Evolutionary conservation across 2,113 vertebrate genomes (phyloP).

Genomic region (Heterotis niloticus): DNA sequence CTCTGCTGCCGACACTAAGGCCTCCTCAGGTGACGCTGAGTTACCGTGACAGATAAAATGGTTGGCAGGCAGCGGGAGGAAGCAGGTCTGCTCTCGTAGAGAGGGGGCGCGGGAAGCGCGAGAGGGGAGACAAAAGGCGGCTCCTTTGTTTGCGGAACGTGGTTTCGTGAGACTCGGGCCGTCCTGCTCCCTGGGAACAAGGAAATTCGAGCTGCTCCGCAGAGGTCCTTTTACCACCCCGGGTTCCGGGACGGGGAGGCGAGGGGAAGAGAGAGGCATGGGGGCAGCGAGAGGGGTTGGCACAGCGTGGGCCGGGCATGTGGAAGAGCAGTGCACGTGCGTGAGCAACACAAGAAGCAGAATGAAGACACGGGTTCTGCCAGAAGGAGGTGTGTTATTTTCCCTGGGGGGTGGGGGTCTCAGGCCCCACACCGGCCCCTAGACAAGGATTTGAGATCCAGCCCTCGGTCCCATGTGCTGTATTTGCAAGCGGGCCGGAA

Average conservation of each 20-base stretch:
- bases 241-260: conserved; percentile 6
- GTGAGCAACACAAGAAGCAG: conserved; percentile 31
- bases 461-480: no score
- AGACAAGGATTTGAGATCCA: no score
- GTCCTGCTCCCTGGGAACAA: conserved; percentile 18
- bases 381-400: conserved; percentile 16
- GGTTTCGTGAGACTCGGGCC: conserved; percentile 7
- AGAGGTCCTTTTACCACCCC: conserved; percentile 23
- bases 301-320: neutral
- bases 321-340: conserved; percentile 18
- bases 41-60: conserved; percentile 22
- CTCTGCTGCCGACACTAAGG: neutral
- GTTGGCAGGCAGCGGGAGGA: neutral
- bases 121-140: neutral
- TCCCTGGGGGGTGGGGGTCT: neutral
- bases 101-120: neutral
- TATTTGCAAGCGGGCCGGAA: no score
- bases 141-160: neutral
- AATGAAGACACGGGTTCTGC: conserved; percentile 27
- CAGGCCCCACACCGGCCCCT: neutral
- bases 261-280: conserved; percentile 8
- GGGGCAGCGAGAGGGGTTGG: neutral
- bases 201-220: conserved; percentile 17
- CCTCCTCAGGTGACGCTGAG: conserved; percentile 4
- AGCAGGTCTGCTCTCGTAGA: neutral